Evolutionary conservation across 2,888 invertebrate species (phyloP).

Genomic region (Folsomia candida): DNA sequence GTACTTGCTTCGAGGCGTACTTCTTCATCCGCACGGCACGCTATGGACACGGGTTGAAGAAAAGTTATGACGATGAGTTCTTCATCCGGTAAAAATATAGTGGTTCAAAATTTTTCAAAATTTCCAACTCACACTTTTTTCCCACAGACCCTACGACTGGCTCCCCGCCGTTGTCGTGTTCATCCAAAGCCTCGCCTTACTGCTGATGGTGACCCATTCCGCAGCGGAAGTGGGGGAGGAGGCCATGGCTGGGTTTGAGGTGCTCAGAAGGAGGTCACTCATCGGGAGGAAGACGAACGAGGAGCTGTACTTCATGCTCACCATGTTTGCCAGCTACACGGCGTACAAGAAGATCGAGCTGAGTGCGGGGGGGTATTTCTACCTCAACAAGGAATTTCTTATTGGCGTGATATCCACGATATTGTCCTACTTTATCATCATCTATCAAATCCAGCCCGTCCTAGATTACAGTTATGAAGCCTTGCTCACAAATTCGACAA

Average conservation of each 20-base stretch:
- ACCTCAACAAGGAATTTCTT: slow-evolving; percentile 31
- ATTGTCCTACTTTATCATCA: slow-evolving; percentile 35
- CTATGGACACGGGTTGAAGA: background rate
- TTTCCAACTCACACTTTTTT: too few relatives aligned
- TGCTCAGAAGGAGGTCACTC: slow-evolving; percentile 39
- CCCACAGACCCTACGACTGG: slow-evolving; percentile 29
- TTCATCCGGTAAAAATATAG: too few relatives aligned
- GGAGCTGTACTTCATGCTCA: slow-evolving; percentile 35
- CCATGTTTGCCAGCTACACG: slow-evolving; percentile 34
- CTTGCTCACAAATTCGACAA: background rate
- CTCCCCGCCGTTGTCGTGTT: slow-evolving; percentile 12
- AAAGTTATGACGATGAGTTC: background rate
- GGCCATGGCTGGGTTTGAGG: slow-evolving; percentile 34
- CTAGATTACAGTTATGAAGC: slow-evolving; percentile 18
- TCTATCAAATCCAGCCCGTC: slow-evolving; percentile 34
- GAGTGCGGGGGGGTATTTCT: slow-evolving; percentile 31
- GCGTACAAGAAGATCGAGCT: slow-evolving; percentile 25
- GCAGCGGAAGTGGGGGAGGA: slow-evolving; percentile 40
- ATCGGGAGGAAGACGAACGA: slow-evolving; percentile 38
- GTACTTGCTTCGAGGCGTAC: slow-evolving; percentile 1
- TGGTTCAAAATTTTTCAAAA: too few relatives aligned
- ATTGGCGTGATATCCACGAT: slow-evolving; percentile 24
- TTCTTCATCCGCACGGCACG: slow-evolving; percentile 17
- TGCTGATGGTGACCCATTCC: slow-evolving; percentile 13
- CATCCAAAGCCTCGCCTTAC: slow-evolving; percentile 6